phyloP scores from a whole-genome alignment of 2,113 vertebrate species.

The Tinamus guttatus region DNA sequence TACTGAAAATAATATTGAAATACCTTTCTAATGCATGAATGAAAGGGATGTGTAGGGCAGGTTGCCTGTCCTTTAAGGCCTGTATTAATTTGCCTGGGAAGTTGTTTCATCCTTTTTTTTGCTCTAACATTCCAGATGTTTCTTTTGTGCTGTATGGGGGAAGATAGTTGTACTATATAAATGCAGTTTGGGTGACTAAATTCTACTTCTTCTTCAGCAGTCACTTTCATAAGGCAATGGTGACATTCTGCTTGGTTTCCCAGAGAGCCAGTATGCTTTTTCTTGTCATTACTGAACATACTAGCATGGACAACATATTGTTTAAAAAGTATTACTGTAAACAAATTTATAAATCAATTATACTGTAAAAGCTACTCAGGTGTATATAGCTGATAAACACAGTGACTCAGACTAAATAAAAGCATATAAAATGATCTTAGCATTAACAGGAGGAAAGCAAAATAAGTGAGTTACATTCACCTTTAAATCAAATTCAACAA shows the following conservation, averaged over 20 bases:
- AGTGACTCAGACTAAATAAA: not conserved
- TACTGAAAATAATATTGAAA: not conserved
- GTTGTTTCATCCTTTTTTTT: not conserved
- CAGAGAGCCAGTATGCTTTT: not conserved
- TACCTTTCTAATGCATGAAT: not conserved
- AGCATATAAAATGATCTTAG: not conserved
- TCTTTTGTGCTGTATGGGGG: not conserved
- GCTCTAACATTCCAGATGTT: fast-evolving
- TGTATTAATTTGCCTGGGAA: not conserved
- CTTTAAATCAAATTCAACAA: not conserved
- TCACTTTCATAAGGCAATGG: not conserved
- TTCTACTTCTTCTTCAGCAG: not conserved
- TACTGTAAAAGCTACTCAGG: not conserved
- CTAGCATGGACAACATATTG: not conserved
- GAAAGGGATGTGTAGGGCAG: not conserved
- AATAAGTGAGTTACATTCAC: not conserved
- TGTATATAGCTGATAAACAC: not conserved
- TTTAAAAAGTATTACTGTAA: not conserved
- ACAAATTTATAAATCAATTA: not conserved
- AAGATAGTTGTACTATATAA: not conserved
- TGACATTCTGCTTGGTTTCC: not conserved
- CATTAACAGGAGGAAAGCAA: not conserved
- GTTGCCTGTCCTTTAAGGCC: too few species aligned
- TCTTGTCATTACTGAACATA: not conserved
- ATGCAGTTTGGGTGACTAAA: not conserved